Evolutionary conservation across 1,140 invertebrate species (phyloP).

Genomic region (Eriocheir sinensis): DNA sequence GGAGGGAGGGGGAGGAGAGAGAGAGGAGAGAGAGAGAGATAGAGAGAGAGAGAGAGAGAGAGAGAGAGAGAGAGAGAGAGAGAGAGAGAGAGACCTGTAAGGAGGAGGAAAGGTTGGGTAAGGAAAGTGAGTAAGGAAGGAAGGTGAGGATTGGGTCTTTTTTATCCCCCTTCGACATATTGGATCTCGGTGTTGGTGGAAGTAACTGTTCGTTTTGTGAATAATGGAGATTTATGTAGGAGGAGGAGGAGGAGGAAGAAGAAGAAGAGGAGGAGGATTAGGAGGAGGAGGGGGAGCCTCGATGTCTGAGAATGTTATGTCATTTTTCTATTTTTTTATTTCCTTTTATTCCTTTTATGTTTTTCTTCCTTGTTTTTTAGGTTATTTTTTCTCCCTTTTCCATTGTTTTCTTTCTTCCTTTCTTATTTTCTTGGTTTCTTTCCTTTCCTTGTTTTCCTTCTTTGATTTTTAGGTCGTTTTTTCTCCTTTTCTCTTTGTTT

Average conservation of each 20-base stretch:
- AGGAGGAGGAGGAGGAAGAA: background rate
- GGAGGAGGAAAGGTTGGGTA: too few relatives aligned
- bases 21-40: background rate
- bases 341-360: too few relatives aligned
- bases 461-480: background rate
- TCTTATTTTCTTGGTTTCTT: background rate
- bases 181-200: too few relatives aligned
- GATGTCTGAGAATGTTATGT: too few relatives aligned
- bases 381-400: too few relatives aligned
- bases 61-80: background rate
- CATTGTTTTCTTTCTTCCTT: background rate
- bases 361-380: background rate
- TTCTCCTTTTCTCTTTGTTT: background rate
- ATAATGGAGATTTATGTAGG: background rate
- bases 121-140: background rate
- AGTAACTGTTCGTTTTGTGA: background rate
- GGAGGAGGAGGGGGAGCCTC: too few relatives aligned
- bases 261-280: background rate
- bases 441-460: background rate
- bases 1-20: background rate
- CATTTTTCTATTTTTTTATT: too few relatives aligned
- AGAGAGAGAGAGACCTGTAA: slow-evolving; percentile 45
- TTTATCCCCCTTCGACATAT: too few relatives aligned
- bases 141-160: background rate
- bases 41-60: background rate